Base-by-base conservation (phyloP, 2,113 vertebrate species). In the Xiphophorus maculatus region DNA sequence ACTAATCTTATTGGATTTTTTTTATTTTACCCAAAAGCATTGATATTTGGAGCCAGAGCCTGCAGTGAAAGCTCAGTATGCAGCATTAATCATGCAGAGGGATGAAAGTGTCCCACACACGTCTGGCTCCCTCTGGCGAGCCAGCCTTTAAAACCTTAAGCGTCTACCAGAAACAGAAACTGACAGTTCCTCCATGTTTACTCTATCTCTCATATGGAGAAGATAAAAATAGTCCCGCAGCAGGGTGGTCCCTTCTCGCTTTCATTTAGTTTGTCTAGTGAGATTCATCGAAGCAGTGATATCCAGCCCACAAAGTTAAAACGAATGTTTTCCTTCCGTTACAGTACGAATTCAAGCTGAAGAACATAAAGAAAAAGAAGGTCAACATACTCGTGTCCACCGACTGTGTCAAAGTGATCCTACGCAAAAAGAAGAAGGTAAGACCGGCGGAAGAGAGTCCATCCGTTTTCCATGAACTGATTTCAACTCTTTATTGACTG, bases 281-380 rank as follows among this genome's bases (percentile, higher is more conserved):
- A 72, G 61, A 32, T 67, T 15, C 22, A 11, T 74, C 66, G 71
- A 40, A 29, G 76, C 58, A 12, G 54, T 13, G 30, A 63, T 65
- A 29, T 77, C 67, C 70, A 63, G 33, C 61, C 35, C 44, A 42
- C 58, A 11, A 1, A 0, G 10, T 32, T 12, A 15, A 30, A 30
- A 35, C 48, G 32, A 10, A 25, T 62, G 65, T 13, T 12, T 67
- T 70, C 37, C 42, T 63, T 64, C 61, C 27, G 87, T 37, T 70
- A 0, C 95, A 99, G 98, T 99, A 97, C 76, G 98, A 99, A 73
- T 99, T 98, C 88, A 99, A 99, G 90, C 95, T 97, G 91, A 99
- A 99, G 95, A 99, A 97, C 79, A 97, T 99, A 64, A 99, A 99
- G 95, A 99, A 99, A 89, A 99, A 98, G 94, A 99, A 99, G 85